Conservation (phyloP, 2,888 invertebrate species). For the Lomographa bimaculata region DNA sequence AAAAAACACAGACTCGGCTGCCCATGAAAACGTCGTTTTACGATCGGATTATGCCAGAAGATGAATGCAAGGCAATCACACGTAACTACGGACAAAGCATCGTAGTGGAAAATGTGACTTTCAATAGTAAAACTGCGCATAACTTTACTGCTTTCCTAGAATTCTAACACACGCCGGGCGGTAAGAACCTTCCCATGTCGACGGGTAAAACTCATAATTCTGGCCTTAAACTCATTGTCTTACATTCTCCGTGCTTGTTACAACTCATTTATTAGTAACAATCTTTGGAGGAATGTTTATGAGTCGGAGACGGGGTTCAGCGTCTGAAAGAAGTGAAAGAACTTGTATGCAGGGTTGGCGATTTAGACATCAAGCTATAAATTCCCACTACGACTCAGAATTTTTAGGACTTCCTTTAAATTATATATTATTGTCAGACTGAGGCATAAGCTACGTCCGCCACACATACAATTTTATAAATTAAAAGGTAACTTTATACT, state of each 20-base stretch:
- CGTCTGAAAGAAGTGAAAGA: conserved; percentile 26
- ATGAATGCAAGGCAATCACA: conserved; percentile 76
- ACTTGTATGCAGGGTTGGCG: conserved; percentile 18
- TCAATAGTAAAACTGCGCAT: conserved; percentile 74
- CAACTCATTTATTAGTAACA: conserved; percentile 59
- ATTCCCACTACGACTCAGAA: too few relatives aligned
- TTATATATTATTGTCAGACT: too few relatives aligned
- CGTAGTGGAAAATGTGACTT: conserved; percentile 76
- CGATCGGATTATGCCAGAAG: conserved; percentile 73
- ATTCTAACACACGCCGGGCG: conserved; percentile 56
- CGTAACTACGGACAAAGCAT: conserved; percentile 71
- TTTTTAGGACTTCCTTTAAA: too few relatives aligned
- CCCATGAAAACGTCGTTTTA: conserved; percentile 66
- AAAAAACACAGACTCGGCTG: conserved; percentile 41
- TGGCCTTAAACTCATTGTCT: conserved; percentile 45
- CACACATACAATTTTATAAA: too few relatives aligned
- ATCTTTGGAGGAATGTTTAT: conserved; percentile 54
- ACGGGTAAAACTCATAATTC: conserved; percentile 57
- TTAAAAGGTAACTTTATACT: too few relatives aligned
- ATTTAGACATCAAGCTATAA: neutral
- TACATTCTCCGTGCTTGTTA: conserved; percentile 48
- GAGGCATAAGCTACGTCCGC: too few relatives aligned
- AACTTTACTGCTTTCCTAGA: conserved; percentile 70
- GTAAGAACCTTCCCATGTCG: conserved; percentile 51
- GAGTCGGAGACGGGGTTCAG: conserved; percentile 41